Base-by-base conservation (phyloP, 1,140 invertebrate genomes). In the Telenomus remus region DNA sequence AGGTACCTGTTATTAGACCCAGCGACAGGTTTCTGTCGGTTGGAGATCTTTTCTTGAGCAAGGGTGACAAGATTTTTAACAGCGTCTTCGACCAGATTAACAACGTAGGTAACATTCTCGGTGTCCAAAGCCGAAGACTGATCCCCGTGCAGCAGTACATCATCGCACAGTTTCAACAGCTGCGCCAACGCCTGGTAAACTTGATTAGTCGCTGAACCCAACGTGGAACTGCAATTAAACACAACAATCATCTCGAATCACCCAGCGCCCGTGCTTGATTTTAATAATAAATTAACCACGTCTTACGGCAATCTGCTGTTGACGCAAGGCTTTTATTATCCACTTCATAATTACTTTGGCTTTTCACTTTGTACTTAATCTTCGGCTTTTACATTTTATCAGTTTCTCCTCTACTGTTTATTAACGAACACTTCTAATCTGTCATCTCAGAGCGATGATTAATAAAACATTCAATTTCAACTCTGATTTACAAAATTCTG, bases 121-220 rank as follows among this genome's bases (percentile, higher is more conserved):
- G 90, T 90, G 80, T 92, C 90, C 76, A 94, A 81, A 42, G 90
- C 89, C 56, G 89, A 86, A 47, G 90, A 91, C 73, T 92, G 91
- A 42, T 93, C 91, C 27, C 92, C 92, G 75, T 93, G 91, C 3
- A 97, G 89, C 73, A 97, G 87, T 42, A 95, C 94, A 84, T 96
- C 94, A 86, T 98, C 96, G 85, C 96, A 96, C 57, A 97, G 91
- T 80, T 94, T 93, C 69, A 98, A 93, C 56, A 98, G 90, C 84
- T 94, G 92, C 9, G 96, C 95, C 43, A 97, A 87, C 57, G 94
- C 93, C 78, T 95, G 93, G 81, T 96, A 96, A 16, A 97, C 92
- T 84, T 95, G 93, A 84, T 94, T 95, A 14, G 94, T 95, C 11
- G 95, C 94, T 16, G 94, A 95, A 63, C 91, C 87, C 76, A 94